Conservation (phyloP, 2,888 invertebrate genomes). For the Pantelozetes paolii region DNA sequence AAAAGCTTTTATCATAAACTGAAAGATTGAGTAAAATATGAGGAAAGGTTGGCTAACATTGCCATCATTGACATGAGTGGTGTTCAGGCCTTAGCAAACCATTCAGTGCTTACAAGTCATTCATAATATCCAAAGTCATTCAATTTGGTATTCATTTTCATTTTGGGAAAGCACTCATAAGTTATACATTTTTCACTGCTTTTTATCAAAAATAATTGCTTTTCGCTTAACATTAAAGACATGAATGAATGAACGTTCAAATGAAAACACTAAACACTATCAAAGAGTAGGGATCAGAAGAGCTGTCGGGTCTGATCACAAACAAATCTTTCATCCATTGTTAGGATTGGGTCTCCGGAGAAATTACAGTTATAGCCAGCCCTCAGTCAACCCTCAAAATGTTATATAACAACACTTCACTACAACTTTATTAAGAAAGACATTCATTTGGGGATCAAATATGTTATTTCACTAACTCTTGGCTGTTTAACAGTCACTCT, state of each 20-base stretch:
- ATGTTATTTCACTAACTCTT: conserved; percentile 10
- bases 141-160: conserved; percentile 28
- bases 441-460: conserved; percentile 25
- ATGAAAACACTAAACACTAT: conserved; percentile 32
- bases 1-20: too few species aligned
- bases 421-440: conserved; percentile 38
- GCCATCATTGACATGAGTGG: too few species aligned
- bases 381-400: not conserved
- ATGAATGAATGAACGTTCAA: conserved; percentile 7
- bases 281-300: conserved; percentile 30
- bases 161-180: conserved; percentile 28
- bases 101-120: too few species aligned
- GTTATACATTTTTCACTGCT: conserved; percentile 18
- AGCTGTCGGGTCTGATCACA: conserved; percentile 33
- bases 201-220: conserved; percentile 36
- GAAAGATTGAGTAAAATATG: too few species aligned
- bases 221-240: conserved; percentile 25
- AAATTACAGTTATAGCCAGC: conserved; percentile 17
- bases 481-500: conserved; percentile 28
- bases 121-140: conserved; percentile 17
- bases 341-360: conserved; percentile 27
- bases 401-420: not conserved
- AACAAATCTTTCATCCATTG: conserved; percentile 35
- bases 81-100: too few species aligned
- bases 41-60: too few species aligned